Base-by-base conservation (phyloP, 1,140 invertebrate genomes). In the Glomeris maerens region DNA sequence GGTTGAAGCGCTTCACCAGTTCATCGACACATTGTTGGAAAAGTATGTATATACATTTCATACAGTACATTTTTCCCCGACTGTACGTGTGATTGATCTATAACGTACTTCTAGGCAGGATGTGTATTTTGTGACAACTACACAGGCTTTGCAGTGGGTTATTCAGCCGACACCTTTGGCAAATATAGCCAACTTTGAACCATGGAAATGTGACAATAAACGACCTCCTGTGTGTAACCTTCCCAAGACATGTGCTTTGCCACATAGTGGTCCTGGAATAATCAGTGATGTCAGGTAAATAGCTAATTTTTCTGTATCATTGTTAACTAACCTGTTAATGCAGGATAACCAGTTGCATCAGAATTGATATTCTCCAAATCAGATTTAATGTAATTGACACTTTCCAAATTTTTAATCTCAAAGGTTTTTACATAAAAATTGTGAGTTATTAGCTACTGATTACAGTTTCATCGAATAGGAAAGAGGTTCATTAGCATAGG, bases 91-190 rank as follows among this genome's bases (percentile, higher is more conserved):
- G 22, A 31, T 39, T 49, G 17, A 13, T 36, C 31, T 36, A 17
- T 36, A 17, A 36, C 31, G 17, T 36, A n/a, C 47, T 71, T 64
- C 4, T 66, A 88, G 84, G 57, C 75, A 80, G 52, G 86, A 93
- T 61, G 86, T 92, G 3, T 91, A 84, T 72, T 88, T 89, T 60
- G 81, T 92, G 3, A 92, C 88, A 1, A 76, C 79, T n/a, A 90
- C 88, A 0, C 87, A 94, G 71, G 79, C 84, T 22, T 67, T 93
- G 21, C 80, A 82, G 14, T 93, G 88, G 84, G 84, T 93, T 67
- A 89, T 84, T 2, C 84, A 91, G 59, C 88, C 89, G 0, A 79
- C 78, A 60, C 67, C 81, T 14, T 62, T 76, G 2, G 81, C 78
- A 56, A 65, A 77, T 13, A 62, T 91, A 1, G 74, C 68, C 56